A percentile compares a stretch with the other conserved stretches of the same genome.
Evolutionary conservation across 2,797 vertebrate genomes (phyloP).

Genomic region (Sorex maritimensis): DNA sequence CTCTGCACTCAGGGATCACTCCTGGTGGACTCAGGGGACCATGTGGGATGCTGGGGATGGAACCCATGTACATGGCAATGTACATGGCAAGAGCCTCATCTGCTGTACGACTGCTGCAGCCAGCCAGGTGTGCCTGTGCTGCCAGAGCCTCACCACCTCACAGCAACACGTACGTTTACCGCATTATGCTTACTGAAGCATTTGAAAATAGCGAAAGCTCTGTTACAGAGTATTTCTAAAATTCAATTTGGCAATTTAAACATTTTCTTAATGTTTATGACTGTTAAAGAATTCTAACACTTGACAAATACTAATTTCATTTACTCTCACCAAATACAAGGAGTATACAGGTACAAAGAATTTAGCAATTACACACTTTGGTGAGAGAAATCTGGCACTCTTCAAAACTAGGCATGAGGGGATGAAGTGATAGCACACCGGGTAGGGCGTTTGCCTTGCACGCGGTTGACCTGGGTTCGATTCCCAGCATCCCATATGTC

Average conservation of each 20-base stretch:
- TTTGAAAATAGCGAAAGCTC: neutral
- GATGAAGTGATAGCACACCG: no score
- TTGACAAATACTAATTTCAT: constrained; percentile 48
- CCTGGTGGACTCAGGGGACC: no score
- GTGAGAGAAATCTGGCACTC: constrained; percentile 31
- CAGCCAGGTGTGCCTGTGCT: no score
- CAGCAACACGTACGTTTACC: neutral
- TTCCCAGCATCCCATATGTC: no score
- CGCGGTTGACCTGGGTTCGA: no score
- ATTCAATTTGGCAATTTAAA: constrained; percentile 23
- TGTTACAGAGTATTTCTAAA: constrained; percentile 14
- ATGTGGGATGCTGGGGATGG: no score
- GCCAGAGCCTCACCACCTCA: neutral
- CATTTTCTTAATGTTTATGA: constrained; percentile 13
- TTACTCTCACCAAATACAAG: constrained; percentile 46
- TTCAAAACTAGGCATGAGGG: neutral
- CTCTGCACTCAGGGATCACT: no score
- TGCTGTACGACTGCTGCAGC: no score
- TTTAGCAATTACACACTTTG: neutral
- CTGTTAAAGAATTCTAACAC: neutral
- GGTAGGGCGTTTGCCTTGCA: no score
- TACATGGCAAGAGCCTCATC: no score
- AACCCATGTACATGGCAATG: no score
- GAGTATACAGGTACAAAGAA: neutral
- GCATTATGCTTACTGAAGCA: neutral